These are phyloP conservation scores for Climacteris rufus DNA, from an alignment of 2,113 vertebrate species.

Conservation along the genomic window DNA sequence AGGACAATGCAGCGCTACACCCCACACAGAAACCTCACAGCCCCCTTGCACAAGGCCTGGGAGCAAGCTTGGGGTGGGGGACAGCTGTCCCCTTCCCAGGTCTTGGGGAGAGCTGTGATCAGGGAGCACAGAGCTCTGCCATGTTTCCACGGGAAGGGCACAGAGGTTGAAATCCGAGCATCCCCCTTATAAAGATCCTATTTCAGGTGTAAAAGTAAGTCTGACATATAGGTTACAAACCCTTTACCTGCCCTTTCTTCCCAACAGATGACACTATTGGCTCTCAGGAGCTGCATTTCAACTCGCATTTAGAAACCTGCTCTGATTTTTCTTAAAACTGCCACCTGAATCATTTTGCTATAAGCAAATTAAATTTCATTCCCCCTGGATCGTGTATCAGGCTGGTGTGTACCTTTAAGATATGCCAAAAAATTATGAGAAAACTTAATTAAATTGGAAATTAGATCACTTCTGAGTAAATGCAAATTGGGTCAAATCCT, in stretches of 20 bases:
- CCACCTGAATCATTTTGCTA: background rate
- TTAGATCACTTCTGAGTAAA: background rate
- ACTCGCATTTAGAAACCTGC: background rate
- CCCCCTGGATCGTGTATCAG: background rate
- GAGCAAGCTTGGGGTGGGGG: background rate
- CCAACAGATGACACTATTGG: background rate
- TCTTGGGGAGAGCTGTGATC: background rate
- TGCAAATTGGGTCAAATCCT: background rate
- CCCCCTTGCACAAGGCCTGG: background rate
- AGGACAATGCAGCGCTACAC: background rate
- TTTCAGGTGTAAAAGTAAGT: background rate
- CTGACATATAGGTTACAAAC: background rate
- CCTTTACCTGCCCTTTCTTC: background rate
- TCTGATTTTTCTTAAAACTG: background rate
- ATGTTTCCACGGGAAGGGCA: background rate
- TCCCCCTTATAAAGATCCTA: background rate
- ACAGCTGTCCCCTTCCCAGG: background rate
- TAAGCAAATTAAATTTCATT: background rate
- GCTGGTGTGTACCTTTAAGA: background rate
- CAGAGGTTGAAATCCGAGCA: background rate
- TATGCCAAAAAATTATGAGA: background rate
- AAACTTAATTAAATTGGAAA: conserved; percentile 19
- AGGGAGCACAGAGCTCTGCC: background rate
- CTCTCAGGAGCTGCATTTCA: background rate
- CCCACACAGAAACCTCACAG: background rate